Evolutionary conservation across 1,140 invertebrate species (phyloP).

Genomic region (Drosophila murphyi): DNA sequence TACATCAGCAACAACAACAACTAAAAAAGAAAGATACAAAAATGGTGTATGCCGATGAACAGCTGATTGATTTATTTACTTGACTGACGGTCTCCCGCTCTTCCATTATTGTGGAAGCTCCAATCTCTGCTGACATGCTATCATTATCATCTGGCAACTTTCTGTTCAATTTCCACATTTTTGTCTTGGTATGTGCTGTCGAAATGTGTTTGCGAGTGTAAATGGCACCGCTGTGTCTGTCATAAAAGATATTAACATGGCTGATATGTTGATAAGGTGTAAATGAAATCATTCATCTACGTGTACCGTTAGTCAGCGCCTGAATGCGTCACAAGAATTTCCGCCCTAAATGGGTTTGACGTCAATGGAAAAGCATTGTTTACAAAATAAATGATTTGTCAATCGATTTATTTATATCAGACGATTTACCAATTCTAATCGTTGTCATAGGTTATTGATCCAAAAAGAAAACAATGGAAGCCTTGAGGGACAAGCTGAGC

Average conservation of each 20-base stretch:
- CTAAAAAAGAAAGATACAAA: background rate
- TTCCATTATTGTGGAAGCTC: background rate
- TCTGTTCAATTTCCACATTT: conserved; percentile 4
- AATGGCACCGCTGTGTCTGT: conserved; percentile 25
- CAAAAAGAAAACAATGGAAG: background rate
- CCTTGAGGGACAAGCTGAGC: background rate
- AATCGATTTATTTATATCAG: conserved; percentile 27
- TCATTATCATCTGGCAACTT: conserved; percentile 22
- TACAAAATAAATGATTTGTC: conserved; percentile 7
- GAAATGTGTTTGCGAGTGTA: background rate
- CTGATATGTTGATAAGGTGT: conserved; percentile 39
- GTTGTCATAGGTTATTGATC: conserved; percentile 53
- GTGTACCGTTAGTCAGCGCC: conserved; percentile 32
- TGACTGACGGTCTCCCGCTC: conserved; percentile 4
- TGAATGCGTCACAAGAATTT: conserved; percentile 39
- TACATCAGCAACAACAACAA: conserved; percentile 1
- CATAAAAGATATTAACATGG: conserved; percentile 34
- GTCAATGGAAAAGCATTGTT: conserved; percentile 61
- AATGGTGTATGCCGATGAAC: conserved; percentile 13
- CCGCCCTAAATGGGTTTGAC: conserved; percentile 53
- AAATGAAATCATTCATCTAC: conserved; percentile 27
- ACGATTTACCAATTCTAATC: conserved; percentile 52
- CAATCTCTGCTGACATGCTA: conserved; percentile 16
- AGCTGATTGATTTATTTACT: conserved; percentile 70
- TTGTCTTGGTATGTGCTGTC: background rate